Conservation (phyloP, 92 coral and sea anemone genomes). For the Zoanthus solanderi region DNA sequence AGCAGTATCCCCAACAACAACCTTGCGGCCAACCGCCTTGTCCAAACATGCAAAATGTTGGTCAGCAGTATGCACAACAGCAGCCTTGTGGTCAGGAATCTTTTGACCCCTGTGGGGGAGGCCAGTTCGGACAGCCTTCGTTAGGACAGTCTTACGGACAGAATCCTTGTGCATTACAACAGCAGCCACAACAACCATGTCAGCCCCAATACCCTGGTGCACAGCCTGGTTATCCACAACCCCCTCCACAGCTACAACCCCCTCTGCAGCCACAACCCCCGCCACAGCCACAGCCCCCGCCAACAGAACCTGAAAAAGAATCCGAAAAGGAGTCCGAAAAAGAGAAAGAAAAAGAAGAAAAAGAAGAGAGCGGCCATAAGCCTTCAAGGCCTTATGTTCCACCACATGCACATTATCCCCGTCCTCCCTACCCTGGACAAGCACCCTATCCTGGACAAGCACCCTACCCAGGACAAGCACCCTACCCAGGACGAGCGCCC, state of each 20-base stretch:
- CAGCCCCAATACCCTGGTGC: slow-evolving; percentile 25
- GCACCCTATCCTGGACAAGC: not conserved
- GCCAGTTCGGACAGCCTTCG: slow-evolving; percentile 24
- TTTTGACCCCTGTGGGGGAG: slow-evolving; percentile 12
- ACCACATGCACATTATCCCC: not conserved
- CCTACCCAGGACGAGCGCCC: not conserved
- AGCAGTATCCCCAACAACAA: slow-evolving; percentile 29
- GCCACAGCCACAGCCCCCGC: not conserved
- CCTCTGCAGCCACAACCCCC: slow-evolving; percentile 28
- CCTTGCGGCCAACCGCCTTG: not conserved
- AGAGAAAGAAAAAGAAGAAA: not conserved
- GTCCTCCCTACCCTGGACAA: slow-evolving; percentile 9
- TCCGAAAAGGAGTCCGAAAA: not conserved
- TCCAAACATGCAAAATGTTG: not conserved
- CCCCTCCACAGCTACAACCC: slow-evolving; percentile 11
- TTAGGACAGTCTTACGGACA: slow-evolving; percentile 26
- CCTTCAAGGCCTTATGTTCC: slow-evolving; percentile 25
- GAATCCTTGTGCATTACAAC: slow-evolving; percentile 32
- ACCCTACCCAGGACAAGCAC: not conserved
- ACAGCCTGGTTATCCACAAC: slow-evolving; percentile 29
- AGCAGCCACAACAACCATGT: slow-evolving; percentile 43
- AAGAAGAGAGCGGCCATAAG: slow-evolving; percentile 6
- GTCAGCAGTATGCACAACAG: slow-evolving; percentile 44
- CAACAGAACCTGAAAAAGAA: not conserved
- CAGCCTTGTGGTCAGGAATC: slow-evolving; percentile 47